Conservation (phyloP, 2,888 invertebrate genomes). For the Epicampocera succincta region DNA sequence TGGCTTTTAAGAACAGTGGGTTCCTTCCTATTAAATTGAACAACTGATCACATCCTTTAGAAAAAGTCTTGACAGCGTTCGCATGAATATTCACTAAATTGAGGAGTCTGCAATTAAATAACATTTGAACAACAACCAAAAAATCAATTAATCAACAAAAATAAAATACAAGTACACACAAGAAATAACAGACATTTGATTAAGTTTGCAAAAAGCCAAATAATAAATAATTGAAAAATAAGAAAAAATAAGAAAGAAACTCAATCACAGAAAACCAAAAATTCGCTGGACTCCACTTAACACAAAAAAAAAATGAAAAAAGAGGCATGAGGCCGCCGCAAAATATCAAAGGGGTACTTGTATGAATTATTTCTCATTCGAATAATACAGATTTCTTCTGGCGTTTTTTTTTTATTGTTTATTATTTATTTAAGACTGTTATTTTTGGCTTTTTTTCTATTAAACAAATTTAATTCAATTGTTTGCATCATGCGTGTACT, state of each 20-base stretch:
- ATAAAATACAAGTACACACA: constrained; percentile 52
- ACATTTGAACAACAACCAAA: constrained; percentile 36
- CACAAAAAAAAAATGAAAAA: no score
- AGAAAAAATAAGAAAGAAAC: no score
- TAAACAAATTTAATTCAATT: constrained; percentile 67
- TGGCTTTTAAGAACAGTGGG: no score
- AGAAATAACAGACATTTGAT: constrained; percentile 63
- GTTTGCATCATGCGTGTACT: constrained; percentile 70
- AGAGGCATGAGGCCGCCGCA: constrained; percentile 63
- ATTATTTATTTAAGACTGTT: constrained; percentile 10
- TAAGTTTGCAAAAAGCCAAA: constrained; percentile 62
- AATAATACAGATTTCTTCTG: constrained; percentile 49
- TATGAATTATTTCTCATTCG: constrained; percentile 48
- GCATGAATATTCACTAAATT: not conserved
- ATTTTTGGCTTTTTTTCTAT: constrained; percentile 11
- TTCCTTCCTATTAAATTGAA: not conserved
- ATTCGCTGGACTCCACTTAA: constrained; percentile 61
- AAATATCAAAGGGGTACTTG: constrained; percentile 69
- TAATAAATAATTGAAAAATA: no score
- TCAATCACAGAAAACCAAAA: constrained; percentile 43
- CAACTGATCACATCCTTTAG: constrained; percentile 30
- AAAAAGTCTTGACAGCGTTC: constrained; percentile 1
- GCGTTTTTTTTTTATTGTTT: not conserved
- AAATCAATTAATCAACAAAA: constrained; percentile 63
- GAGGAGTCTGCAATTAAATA: constrained; percentile 48